Conservation (phyloP, 2,797 vertebrate genomes). For the Bradypodion pumilum region DNA sequence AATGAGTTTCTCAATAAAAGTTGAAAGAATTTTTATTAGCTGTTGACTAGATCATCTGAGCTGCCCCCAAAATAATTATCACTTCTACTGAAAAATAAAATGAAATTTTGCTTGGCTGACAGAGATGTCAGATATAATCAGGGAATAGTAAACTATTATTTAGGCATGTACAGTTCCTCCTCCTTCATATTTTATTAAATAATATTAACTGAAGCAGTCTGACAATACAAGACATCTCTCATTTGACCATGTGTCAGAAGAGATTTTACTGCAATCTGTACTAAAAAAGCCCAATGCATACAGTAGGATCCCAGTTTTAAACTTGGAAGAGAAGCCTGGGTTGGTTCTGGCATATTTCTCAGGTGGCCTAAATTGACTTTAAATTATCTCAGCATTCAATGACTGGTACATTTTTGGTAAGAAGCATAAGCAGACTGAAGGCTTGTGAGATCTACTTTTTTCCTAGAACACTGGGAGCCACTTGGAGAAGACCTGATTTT, state of each 20-base stretch:
- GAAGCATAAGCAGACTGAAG: not conserved
- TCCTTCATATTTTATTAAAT: slow-evolving; percentile 15
- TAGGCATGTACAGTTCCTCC: not conserved
- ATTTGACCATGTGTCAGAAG: not conserved
- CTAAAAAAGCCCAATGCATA: not conserved
- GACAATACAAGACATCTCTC: not conserved
- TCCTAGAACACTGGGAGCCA: not conserved
- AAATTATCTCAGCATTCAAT: not conserved
- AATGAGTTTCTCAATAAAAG: slow-evolving; percentile 23
- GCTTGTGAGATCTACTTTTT: not conserved
- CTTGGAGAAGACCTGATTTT: too few species aligned
- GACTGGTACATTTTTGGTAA: not conserved
- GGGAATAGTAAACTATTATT: slow-evolving; percentile 1
- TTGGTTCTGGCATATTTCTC: slow-evolving; percentile 2
- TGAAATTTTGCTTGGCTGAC: slow-evolving; percentile 13
- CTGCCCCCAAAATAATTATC: slow-evolving; percentile 21
- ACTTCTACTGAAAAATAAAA: slow-evolving; percentile 33
- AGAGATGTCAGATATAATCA: slow-evolving; percentile 27
- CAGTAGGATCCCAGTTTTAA: not conserved
- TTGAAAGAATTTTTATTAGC: slow-evolving; percentile 13
- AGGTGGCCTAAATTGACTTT: not conserved
- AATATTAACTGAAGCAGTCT: slow-evolving; percentile 23
- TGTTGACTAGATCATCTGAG: not conserved
- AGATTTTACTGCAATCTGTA: slow-evolving; percentile 1
- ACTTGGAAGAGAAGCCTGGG: not conserved